Evolutionary conservation across 2,113 vertebrate genomes (phyloP).

Genomic region (Hippocampus comes): DNA sequence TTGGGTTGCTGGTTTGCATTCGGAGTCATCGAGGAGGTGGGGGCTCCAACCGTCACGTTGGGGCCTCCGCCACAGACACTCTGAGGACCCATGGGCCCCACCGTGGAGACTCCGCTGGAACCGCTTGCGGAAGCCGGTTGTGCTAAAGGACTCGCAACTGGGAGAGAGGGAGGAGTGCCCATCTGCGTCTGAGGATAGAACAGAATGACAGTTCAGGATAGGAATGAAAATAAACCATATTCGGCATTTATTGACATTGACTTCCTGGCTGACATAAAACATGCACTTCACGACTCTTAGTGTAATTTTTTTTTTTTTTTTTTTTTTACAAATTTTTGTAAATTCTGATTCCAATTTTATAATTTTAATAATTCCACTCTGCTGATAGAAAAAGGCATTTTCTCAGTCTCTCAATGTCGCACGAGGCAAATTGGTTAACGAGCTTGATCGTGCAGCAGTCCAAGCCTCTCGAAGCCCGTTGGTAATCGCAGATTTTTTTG

Average conservation of each 20-base stretch:
- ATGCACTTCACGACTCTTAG: neutral
- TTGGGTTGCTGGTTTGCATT: slow-evolving; percentile 66
- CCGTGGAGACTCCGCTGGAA: slow-evolving; percentile 55
- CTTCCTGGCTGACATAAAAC: neutral
- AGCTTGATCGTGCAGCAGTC: too few species aligned
- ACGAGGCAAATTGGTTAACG: too few species aligned
- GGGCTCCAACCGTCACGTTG: slow-evolving; percentile 44
- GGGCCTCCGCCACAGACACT: slow-evolving; percentile 53
- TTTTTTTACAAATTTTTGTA: too few species aligned
- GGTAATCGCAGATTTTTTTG: too few species aligned
- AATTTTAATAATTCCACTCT: too few species aligned
- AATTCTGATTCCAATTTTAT: neutral
- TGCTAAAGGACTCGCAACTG: slow-evolving; percentile 85
- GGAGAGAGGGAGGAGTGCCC: slow-evolving; percentile 81
- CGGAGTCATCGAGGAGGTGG: slow-evolving; percentile 57
- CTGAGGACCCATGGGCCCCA: slow-evolving; percentile 67
- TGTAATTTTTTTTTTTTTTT: too few species aligned
- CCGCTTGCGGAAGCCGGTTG: slow-evolving; percentile 77
- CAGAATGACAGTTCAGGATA: neutral
- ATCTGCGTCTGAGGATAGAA: slow-evolving; percentile 78
- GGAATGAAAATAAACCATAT: neutral
- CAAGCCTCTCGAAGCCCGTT: too few species aligned
- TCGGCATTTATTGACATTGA: neutral
- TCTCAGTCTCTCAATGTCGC: too few species aligned
- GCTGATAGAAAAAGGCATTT: too few species aligned